Evolutionary conservation across 30 jellyfish, hydroid and myxozoan species (phyloP), one percentile per base, ranked within the genome.

Genomic region (Turritopsis dohrnii): DNA sequence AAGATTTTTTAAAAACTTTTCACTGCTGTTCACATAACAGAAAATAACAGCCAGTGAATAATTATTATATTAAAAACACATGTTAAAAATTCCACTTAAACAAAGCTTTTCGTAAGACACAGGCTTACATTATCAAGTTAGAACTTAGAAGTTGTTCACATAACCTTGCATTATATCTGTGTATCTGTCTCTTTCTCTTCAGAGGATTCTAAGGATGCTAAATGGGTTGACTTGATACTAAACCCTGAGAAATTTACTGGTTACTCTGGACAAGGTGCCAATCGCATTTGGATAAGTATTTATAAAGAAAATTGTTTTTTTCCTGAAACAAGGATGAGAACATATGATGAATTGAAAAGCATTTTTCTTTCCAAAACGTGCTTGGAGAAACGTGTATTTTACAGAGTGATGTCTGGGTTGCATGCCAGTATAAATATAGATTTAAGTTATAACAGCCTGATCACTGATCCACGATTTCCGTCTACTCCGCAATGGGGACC

Each of bases 211-310:
- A 27, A 31, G 18, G 81, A 80, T 5, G 88, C 89, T 21, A 90
- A 84, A 65, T 85, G 90, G 96, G 90, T 95, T 21, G 99, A 95
- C 77, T 80, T 95, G 72, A 65, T 88, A 24, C 53, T 89, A 76
- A 95, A 95, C 74, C 99, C 97, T 17, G 99, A 95, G 74, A 80
- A 90, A 88, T 95, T 79, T 86, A 95, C 99, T 13, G 99, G 99
- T 0, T 95, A 95, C 76, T 28, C 92, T 1, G 99, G 99, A 24
- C 69, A 52, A 24, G 93, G 94, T 69, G 97, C 99, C 18, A 87
- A 84, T 52, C 89, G 96, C 18, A 86, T 95, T 7, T 95, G 99
- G 99, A 71, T 66, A 69, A 90, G 96, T 75, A 95, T 95, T 18
- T 95, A 89, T 88, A 85, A 89, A 82, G 97, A 95, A 71, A 95